phyloP scores from a whole-genome alignment of 2,797 vertebrate genomes.

The Sebastes dallii region DNA sequence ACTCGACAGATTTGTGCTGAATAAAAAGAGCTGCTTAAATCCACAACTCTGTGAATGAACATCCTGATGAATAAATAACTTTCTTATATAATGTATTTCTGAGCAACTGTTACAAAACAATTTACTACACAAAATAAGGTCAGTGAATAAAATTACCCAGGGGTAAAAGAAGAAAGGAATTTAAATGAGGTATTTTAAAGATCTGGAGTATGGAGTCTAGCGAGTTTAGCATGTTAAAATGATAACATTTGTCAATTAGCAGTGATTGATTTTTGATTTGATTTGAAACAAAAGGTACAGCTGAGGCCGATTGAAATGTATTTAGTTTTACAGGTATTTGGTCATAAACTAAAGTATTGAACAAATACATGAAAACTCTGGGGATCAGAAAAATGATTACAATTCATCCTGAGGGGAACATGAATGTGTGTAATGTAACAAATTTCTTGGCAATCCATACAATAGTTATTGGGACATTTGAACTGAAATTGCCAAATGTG shows the following conservation, averaged over 20 bases:
- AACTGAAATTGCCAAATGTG: not conserved
- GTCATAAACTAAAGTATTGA: not conserved
- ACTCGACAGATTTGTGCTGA: constrained; percentile 40
- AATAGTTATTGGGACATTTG: not conserved
- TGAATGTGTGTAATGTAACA: not conserved
- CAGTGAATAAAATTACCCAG: not conserved
- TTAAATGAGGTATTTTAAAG: not conserved
- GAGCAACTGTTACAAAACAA: constrained; percentile 28
- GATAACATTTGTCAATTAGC: not conserved
- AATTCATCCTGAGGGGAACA: not conserved
- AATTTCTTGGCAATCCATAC: not conserved
- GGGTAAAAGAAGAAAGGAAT: not conserved
- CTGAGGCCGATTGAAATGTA: not conserved
- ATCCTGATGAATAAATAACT: constrained; percentile 3
- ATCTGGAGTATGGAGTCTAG: too few relatives aligned
- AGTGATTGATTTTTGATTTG: not conserved
- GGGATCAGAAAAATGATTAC: not conserved
- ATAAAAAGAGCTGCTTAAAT: constrained; percentile 36
- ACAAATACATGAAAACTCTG: not conserved
- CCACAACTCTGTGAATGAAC: constrained; percentile 49
- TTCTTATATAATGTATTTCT: constrained; percentile 5
- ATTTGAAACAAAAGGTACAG: not conserved
- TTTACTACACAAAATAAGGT: constrained; percentile 12
- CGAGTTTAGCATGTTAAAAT: not conserved
- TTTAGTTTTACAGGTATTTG: not conserved